Evolutionary conservation across 2,797 vertebrate species (phyloP).

Genomic region (Leucoraja ocellata): DNA sequence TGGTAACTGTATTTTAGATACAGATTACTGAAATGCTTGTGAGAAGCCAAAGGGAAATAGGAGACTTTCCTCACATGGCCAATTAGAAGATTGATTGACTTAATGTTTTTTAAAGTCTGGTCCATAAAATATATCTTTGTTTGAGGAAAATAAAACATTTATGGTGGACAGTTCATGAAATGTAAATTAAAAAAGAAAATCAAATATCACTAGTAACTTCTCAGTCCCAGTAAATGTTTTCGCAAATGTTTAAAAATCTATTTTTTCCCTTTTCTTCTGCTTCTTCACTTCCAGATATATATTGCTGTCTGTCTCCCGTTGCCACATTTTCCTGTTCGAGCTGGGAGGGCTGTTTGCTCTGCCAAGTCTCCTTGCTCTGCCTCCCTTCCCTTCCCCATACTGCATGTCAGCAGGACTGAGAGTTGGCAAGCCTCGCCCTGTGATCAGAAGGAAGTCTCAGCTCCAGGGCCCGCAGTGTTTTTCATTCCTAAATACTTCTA

Average conservation of each 20-base stretch:
- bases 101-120: not conserved
- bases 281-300: not conserved
- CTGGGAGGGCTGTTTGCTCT: not conserved
- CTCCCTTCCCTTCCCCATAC: not conserved
- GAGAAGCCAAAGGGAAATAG: not conserved
- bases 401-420: constrained; percentile 13
- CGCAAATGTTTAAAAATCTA: not conserved
- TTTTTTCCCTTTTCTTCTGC: not conserved
- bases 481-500: not conserved
- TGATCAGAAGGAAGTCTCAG: not conserved
- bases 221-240: not conserved
- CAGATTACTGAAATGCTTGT: not conserved
- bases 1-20: not conserved
- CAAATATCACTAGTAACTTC: constrained; percentile 2
- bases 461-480: not conserved
- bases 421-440: not conserved
- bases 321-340: not conserved
- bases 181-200: not conserved
- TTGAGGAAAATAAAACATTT: not conserved
- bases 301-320: not conserved
- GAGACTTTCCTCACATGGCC: not conserved
- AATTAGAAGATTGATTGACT: constrained; percentile 5
- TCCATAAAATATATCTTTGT: not conserved
- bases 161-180: not conserved
- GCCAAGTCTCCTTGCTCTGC: constrained; percentile 1